Evolutionary conservation across 2,888 invertebrate species (phyloP).

Genomic region (Masnerella sp.): DNA sequence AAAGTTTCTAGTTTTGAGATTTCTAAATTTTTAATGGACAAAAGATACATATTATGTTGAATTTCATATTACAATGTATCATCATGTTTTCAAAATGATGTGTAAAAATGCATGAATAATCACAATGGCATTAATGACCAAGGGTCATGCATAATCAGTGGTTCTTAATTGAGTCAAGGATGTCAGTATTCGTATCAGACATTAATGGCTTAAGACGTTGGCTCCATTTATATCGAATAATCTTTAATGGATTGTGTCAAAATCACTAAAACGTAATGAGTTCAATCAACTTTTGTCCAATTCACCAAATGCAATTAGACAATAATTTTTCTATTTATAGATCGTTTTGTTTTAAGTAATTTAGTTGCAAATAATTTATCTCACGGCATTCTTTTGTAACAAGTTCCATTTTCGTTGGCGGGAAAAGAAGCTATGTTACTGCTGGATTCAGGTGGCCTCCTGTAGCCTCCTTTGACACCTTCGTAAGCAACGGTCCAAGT

Average conservation of each 20-base stretch:
- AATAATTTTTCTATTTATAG: no score
- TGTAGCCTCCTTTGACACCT: slow-evolving; percentile 67
- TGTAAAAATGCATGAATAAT: slow-evolving; percentile 1
- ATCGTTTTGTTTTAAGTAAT: no score
- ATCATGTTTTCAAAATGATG: slow-evolving; percentile 1
- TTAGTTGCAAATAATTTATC: no score
- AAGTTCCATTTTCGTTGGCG: slow-evolving; percentile 79
- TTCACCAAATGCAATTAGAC: no score
- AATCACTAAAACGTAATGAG: no score
- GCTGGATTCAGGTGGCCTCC: slow-evolving; percentile 36
- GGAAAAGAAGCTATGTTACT: slow-evolving; percentile 51
- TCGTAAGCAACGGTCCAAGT: slow-evolving; percentile 59
- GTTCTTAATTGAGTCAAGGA: slow-evolving; percentile 30
- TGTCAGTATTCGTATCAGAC: slow-evolving; percentile 1
- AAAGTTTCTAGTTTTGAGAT: no score
- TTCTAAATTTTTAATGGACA: no score
- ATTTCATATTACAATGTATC: slow-evolving; percentile 3
- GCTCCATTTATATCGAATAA: not conserved
- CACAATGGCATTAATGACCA: slow-evolving; percentile 11
- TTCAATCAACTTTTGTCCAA: no score
- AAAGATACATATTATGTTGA: no score
- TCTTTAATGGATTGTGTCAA: no score
- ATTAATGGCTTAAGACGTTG: not conserved
- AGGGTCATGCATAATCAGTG: slow-evolving; percentile 24
- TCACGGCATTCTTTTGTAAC: slow-evolving; percentile 83